phyloP scores from a whole-genome alignment of 2,888 invertebrate species.

The Bombylius discolor region DNA sequence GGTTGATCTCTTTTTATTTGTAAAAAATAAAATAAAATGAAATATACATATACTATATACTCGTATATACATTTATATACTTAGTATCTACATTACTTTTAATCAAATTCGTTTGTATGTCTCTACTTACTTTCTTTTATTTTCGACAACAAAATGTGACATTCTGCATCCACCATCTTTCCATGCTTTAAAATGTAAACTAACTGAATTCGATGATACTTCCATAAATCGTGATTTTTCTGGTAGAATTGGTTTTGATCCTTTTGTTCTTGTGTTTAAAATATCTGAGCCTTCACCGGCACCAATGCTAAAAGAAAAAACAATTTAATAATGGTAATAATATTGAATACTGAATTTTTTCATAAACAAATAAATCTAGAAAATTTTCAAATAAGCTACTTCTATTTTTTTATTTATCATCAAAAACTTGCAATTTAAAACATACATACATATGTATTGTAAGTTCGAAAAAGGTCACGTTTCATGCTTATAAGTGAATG shows the following conservation, averaged over 20 bases:
- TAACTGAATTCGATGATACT: constrained; percentile 85
- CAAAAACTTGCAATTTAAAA: too few species aligned
- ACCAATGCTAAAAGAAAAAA: constrained; percentile 53
- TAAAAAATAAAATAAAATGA: constrained; percentile 1
- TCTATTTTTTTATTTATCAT: too few species aligned
- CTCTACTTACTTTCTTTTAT: constrained; percentile 68
- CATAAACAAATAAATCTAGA: too few species aligned
- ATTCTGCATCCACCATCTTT: constrained; percentile 91
- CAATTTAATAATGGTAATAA: too few species aligned
- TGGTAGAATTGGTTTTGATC: constrained; percentile 85
- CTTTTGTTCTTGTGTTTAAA: constrained; percentile 79
- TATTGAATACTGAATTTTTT: too few species aligned
- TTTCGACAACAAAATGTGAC: constrained; percentile 88
- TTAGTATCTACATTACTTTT: not conserved
- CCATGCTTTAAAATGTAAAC: constrained; percentile 85
- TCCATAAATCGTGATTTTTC: constrained; percentile 83
- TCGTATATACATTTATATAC: constrained; percentile 11
- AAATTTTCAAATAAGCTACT: too few species aligned
- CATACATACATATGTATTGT: too few species aligned
- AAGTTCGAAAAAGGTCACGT: too few species aligned
- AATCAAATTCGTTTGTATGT: not conserved
- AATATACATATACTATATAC: not conserved
- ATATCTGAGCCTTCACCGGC: constrained; percentile 83
- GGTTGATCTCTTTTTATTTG: constrained; percentile 50
- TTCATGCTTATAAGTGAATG: too few species aligned